These are phyloP conservation scores for Propithecus perrieri DNA, from an alignment of 2,797 vertebrate species.

Conservation along the genomic window DNA sequence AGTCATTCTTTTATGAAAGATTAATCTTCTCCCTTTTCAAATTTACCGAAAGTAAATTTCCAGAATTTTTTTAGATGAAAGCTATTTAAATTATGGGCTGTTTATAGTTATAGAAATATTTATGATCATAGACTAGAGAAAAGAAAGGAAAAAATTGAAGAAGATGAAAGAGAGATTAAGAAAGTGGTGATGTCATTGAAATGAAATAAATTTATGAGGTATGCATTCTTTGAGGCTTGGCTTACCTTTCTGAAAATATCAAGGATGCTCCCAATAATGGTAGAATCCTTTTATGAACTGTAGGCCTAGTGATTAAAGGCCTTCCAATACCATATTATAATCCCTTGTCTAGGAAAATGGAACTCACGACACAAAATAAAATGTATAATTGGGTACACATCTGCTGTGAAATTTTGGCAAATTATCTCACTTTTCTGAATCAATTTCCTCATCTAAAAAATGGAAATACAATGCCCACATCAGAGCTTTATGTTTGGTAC, in stretches of 20 bases:
- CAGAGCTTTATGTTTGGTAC: not conserved
- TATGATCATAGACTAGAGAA: constrained; percentile 6
- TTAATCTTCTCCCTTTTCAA: not conserved
- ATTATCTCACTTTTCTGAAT: not conserved
- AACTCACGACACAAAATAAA: constrained; percentile 12
- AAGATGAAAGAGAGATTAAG: constrained; percentile 18
- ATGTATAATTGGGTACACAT: not conserved
- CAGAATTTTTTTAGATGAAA: constrained; percentile 37
- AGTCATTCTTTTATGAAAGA: not conserved
- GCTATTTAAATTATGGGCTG: constrained; percentile 7
- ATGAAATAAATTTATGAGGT: constrained; percentile 13
- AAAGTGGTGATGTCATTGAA: not conserved
- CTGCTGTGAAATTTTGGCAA: not conserved
- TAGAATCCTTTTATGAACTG: not conserved
- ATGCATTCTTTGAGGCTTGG: constrained; percentile 4
- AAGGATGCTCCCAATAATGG: not conserved
- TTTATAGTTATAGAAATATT: constrained; percentile 42
- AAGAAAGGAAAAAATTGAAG: not conserved
- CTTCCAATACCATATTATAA: not conserved
- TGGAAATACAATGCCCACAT: not conserved
- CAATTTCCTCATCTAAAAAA: not conserved
- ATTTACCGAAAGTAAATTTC: constrained; percentile 29
- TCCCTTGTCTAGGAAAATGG: not conserved
- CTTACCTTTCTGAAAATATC: constrained; percentile 24
- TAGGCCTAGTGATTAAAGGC: not conserved